Base-by-base conservation (phyloP, 2,113 vertebrate genomes). In the Uria aalge region DNA sequence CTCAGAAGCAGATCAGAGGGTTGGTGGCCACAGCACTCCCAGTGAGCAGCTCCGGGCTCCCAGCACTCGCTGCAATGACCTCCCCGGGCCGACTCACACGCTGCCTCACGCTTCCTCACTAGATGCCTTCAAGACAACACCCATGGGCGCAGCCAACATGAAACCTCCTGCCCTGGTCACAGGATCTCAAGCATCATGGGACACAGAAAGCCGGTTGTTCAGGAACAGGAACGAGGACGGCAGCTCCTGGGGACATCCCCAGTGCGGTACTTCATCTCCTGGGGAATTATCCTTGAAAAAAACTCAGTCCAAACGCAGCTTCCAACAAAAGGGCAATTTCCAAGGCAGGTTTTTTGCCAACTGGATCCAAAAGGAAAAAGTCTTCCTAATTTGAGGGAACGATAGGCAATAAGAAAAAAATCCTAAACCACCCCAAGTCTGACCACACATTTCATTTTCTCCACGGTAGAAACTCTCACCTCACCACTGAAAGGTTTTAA, bases 141-240 rank as follows among this genome's bases (percentile, higher is more conserved):
- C 41, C 11, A 1, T 63, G 80, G 81, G 38, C 30, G 63, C 81
- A 89, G 63, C 27, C 6, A 15, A 12, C 1, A 1, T 19, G 38
- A 76, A 86, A 72, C 12, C 29, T 86, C 38, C 57, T 90, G 67
- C 62, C 53, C 88, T 48, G 27, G 12, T 19, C 0, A 0, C 45
- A 68, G 36, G 36, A 68, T 52, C 36, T 69, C 0, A 0, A 59
- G 57, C 7, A 13, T 18, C 8, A 12, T 0, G 0, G 55, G 16
- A 40, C 32, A 32, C 19, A 38, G 34, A 18, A 43, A 68, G 43
- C 14, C 0, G 0, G 8, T 19, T 76, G 57, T 36, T 84, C 32
- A 50, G 48, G n/a, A 83, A 36, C 19, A 83, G 36, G 36, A 90
- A 56, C 0, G 5, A 63, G 57, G 52, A 82, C 1, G 2, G 59